phyloP scores from a whole-genome alignment of 2,888 invertebrate species.

The Euclidia mi region DNA sequence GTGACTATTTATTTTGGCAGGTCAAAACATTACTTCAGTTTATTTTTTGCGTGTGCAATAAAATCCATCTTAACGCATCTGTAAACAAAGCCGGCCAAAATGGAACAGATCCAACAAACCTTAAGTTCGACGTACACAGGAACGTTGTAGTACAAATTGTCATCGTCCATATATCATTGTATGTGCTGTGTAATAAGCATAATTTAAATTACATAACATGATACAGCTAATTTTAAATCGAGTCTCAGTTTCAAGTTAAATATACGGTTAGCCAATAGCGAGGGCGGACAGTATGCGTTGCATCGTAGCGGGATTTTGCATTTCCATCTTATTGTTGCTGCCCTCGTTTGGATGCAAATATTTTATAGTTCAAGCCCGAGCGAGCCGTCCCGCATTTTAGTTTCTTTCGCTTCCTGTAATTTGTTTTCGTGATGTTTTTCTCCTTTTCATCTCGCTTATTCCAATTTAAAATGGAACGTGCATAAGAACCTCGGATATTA shows the following conservation, averaged over 20 bases:
- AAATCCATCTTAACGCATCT: conserved; percentile 40
- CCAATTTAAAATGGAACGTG: conserved; percentile 76
- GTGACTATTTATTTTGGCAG: not conserved
- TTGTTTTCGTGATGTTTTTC: conserved; percentile 74
- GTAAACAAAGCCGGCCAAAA: conserved; percentile 45
- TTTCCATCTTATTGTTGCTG: conserved; percentile 84
- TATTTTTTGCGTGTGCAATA: conserved; percentile 34
- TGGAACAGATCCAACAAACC: conserved; percentile 49
- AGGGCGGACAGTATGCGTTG: conserved; percentile 72
- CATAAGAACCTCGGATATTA: conserved; percentile 66
- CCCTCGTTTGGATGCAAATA: conserved; percentile 87
- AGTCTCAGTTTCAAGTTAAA: conserved; percentile 53
- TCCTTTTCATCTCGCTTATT: conserved; percentile 75
- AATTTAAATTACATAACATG: conserved; percentile 46
- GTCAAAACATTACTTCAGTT: conserved; percentile 27
- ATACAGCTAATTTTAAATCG: conserved; percentile 56
- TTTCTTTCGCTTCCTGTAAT: conserved; percentile 81
- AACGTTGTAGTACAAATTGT: conserved; percentile 24
- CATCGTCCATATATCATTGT: conserved; percentile 26
- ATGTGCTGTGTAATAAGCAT: conserved; percentile 38
- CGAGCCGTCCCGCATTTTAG: conserved; percentile 76
- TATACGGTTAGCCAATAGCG: conserved; percentile 65
- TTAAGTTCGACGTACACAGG: conserved; percentile 27
- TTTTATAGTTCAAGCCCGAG: conserved; percentile 81
- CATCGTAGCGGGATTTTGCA: conserved; percentile 72